Evolutionary conservation across 1,140 invertebrate species (phyloP).

Genomic region (Bombus ignitus): DNA sequence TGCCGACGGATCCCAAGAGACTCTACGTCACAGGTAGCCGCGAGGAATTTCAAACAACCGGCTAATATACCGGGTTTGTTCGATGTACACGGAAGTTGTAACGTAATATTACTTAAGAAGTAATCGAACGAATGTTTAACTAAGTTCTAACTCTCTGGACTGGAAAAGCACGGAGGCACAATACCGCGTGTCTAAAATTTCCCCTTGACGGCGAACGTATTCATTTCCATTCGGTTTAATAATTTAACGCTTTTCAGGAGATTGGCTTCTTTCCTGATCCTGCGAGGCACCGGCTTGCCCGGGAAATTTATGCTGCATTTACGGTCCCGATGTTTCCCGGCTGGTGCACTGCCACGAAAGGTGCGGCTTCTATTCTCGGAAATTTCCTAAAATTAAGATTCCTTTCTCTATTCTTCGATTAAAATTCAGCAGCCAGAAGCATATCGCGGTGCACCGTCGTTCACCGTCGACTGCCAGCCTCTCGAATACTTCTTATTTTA

Average conservation of each 20-base stretch:
- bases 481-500: not conserved
- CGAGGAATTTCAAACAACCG: not conserved
- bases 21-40: not conserved
- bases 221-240: conserved; percentile 41
- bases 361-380: not conserved
- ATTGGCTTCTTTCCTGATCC: conserved; percentile 39
- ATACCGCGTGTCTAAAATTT: not conserved
- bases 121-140: not conserved
- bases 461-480: no score
- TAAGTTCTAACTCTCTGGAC: not conserved
- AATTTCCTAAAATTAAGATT: conserved; percentile 33
- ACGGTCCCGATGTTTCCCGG: conserved; percentile 9
- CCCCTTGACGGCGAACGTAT: not conserved
- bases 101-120: not conserved
- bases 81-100: not conserved
- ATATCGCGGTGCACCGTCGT: no score
- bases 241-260: conserved; percentile 32
- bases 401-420: not conserved
- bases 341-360: not conserved
- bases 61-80: not conserved
- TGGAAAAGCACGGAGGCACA: not conserved
- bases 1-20: not conserved
- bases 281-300: not conserved
- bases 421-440: conserved; percentile 6
- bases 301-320: conserved; percentile 29